Conservation (phyloP, 2,113 vertebrate species). For the Sisor rabdophorus region DNA sequence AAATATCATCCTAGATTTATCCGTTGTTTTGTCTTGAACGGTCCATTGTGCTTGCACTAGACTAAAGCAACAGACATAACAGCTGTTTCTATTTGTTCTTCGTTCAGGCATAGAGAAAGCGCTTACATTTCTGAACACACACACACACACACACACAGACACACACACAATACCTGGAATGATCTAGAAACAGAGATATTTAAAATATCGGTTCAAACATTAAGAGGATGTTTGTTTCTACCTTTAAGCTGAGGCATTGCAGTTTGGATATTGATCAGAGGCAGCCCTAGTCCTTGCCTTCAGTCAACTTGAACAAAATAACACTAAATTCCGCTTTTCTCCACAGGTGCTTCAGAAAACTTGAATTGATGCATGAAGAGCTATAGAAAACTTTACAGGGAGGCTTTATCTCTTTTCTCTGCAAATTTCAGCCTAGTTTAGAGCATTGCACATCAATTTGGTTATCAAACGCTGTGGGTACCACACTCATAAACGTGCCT, state of each 20-base stretch:
- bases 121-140: slow-evolving; percentile 28
- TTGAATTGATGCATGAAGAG: slow-evolving; percentile 38
- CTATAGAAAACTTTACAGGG: slow-evolving; percentile 49
- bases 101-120: slow-evolving; percentile 25
- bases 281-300: slow-evolving; percentile 45
- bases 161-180: slow-evolving; percentile 40
- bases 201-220: slow-evolving; percentile 41
- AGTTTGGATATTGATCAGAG: slow-evolving; percentile 56
- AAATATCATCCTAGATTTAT: slow-evolving; percentile 10
- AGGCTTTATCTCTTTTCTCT: slow-evolving; percentile 39
- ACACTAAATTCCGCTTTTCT: slow-evolving; percentile 47
- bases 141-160: slow-evolving; percentile 25
- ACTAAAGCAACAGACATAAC: slow-evolving; percentile 26
- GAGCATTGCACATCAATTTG: slow-evolving; percentile 42
- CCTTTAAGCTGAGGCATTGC: slow-evolving; percentile 29
- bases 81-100: slow-evolving; percentile 12
- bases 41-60: slow-evolving; percentile 31
- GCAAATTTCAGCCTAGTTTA: slow-evolving; percentile 46
- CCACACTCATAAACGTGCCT: slow-evolving; percentile 14
- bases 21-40: slow-evolving; percentile 3
- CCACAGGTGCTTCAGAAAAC: slow-evolving; percentile 49
- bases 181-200: slow-evolving; percentile 41
- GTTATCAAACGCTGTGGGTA: slow-evolving; percentile 23
- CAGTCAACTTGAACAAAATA: slow-evolving; percentile 55
- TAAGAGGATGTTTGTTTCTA: slow-evolving; percentile 42